Evolutionary conservation across 2,888 invertebrate species (phyloP), one percentile per base, ranked within the genome.

Genomic region (Tethea ocularis): DNA sequence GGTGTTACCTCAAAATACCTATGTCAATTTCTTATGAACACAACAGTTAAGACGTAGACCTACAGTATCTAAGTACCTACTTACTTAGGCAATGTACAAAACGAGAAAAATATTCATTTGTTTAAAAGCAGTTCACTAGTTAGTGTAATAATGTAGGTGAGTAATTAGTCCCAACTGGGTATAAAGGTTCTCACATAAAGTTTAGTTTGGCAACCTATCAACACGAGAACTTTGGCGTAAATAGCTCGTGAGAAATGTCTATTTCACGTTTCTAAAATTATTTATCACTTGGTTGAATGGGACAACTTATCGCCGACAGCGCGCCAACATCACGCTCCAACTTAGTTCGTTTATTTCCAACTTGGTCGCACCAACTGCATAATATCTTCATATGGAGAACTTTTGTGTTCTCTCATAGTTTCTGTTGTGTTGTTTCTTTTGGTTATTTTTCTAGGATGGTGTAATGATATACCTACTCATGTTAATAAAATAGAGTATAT

Each of bases 311-410:
- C 74, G 70, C 63, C 61, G 51, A 53, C 67, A 55, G 63, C 62
- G 67, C 63, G 71, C 69, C 66, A 67, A 72, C 78, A 75, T 73
- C 77, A 69, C 72, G 72, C 68, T 70, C 66, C 66, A 74, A 80
- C 76, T 82, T 81, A 64, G 74, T 79, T 75, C 74, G 75, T 75
- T 77, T 77, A 76, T 80, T 78, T 64, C 67, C 26, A 66, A 69
- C 63, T 69, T 81, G 79, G 69, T 78, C 80, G 63, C 52, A 51
- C 63, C 57, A 71, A 75, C 78, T 80, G 77, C 77, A 80, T 77
- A 78, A 77, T 77, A 68, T 74, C 74, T 75, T 75, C 77, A 75
- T 78, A 74, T 74, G 73, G 70, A 63, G 74, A 78, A 81, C 73
- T 78, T 77, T 62, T 65, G 64, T 67, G 67, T 69, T 71, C 68